These are phyloP conservation scores for Thera obeliscata DNA, from an alignment of 2,888 invertebrate species.

Conservation along the genomic window DNA sequence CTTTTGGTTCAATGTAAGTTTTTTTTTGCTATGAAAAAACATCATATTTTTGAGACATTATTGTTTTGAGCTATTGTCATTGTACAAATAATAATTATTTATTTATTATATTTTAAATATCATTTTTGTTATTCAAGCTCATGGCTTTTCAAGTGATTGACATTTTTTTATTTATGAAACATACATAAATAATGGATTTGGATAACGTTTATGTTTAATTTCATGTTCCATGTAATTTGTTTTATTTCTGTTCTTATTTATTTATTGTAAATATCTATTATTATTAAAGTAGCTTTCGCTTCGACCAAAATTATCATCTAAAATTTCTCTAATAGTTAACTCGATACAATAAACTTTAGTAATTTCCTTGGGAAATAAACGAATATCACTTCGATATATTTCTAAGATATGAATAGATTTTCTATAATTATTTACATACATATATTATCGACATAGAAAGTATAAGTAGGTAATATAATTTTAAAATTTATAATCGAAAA, in stretches of 20 bases:
- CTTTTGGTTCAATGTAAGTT: neutral
- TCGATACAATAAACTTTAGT: constrained; percentile 75
- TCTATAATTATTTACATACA: constrained; percentile 45
- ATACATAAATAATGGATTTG: neutral
- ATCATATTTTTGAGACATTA: neutral
- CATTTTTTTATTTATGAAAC: neutral
- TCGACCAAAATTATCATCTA: constrained; percentile 59
- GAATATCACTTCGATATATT: constrained; percentile 76
- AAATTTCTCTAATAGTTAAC: constrained; percentile 74
- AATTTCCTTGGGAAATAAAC: constrained; percentile 82
- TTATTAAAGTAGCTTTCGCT: constrained; percentile 36
- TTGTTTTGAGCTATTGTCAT: neutral
- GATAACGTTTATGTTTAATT: constrained; percentile 1
- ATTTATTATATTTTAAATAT: neutral
- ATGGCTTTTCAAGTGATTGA: neutral
- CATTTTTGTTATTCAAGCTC: constrained; percentile 7
- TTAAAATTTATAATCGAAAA: constrained; percentile 1
- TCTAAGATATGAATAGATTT: constrained; percentile 83
- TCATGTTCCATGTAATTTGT: constrained; percentile 9
- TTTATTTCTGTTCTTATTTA: neutral
- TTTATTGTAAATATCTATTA: constrained; percentile 4
- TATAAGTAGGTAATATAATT: constrained; percentile 4
- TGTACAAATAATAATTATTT: neutral
- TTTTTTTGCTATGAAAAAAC: neutral
- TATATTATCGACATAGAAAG: constrained; percentile 25